Base-by-base conservation (phyloP, 2,113 vertebrate genomes). In the Oryzias celebensis region DNA sequence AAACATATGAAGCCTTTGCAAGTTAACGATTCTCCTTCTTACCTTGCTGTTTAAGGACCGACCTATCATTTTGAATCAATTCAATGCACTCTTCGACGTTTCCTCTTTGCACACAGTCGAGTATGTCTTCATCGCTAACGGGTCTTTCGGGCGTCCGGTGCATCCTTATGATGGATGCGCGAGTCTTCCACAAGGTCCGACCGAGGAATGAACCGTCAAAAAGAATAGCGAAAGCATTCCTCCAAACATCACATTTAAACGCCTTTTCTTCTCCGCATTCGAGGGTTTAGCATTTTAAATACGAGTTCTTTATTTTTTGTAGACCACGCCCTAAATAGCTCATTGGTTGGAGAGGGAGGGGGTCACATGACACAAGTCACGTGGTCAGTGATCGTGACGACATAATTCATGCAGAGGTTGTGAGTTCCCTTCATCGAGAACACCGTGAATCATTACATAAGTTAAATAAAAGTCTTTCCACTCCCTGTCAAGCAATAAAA, bases 71-170 rank as follows among this genome's bases (percentile, higher is more conserved):
- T 16, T 89, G 68, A 50, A 93, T 46, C 51, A 88, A 77, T 24
- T 77, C 70, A 8, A 76, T 75, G 22, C 92, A 92, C 53, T 78
- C 73, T 23, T 91, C 90, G 22, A 82, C 23, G 58, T 91, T 77
- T 43, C 91, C 91, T 47, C 74, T 84, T 55, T 91, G 89, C 50
- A 91, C 82, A 62, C 83, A 87, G 54, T 92, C 90, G 80, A 92
- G 91, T 68, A 93, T 85, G 75, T 85, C 87, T 48, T 68, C 87
- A 31, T 49, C 74, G 52, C 54, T 59, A 5, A 10, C 66, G 47
- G 80, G 65, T 59, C 71, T 58, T 14, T 63, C 63, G 0, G 77
- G 69, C 43, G 78, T 72, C 53, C 75, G 71, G 42, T 81, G 71
- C 89, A 88, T 90, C 26, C 5, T 80, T 58, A 47, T 81, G 62